phyloP scores from a whole-genome alignment of 2,888 invertebrate genomes.

The Eustalomyia histrio region DNA sequence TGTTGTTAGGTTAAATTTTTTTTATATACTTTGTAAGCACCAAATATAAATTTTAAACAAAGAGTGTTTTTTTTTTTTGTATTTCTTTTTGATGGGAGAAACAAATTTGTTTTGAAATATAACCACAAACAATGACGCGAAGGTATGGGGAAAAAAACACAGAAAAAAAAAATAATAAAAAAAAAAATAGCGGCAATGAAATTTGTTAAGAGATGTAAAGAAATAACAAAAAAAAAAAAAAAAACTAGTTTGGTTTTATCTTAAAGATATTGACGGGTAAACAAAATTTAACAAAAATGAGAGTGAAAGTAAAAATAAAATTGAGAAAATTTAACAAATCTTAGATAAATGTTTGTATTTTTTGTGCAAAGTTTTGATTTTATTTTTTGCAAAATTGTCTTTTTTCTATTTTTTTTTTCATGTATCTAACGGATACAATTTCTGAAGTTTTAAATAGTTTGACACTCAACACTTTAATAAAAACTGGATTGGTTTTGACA shows the following conservation, averaged over 20 bases:
- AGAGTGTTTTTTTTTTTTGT: conserved; percentile 31
- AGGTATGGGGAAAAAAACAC: neutral
- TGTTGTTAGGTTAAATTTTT: neutral
- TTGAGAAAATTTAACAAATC: conserved; percentile 1
- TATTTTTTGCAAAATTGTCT: conserved; percentile 10
- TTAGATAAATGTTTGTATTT: conserved; percentile 5
- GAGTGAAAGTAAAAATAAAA: conserved; percentile 40
- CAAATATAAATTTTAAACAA: conserved; percentile 13
- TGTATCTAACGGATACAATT: neutral
- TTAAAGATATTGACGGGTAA: conserved; percentile 31
- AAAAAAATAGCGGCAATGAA: conserved; percentile 53
- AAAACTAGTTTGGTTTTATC: conserved; percentile 55
- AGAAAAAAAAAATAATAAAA: conserved; percentile 11
- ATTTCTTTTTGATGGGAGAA: neutral
- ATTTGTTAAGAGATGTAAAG: conserved; percentile 49
- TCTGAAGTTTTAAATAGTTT: conserved; percentile 32
- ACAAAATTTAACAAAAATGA: conserved; percentile 28
- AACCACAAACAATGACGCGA: conserved; percentile 25
- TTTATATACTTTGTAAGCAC: neutral
- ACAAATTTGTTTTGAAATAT: conserved; percentile 22
- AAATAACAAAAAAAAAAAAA: conserved; percentile 28
- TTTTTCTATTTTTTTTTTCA: neutral
- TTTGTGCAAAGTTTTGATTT: neutral
- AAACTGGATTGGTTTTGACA: conserved; percentile 57
- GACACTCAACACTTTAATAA: conserved; percentile 31